Evolutionary conservation across 2,113 vertebrate species (phyloP), one percentile per base, ranked within the genome.

Genomic region (Otis tarda): DNA sequence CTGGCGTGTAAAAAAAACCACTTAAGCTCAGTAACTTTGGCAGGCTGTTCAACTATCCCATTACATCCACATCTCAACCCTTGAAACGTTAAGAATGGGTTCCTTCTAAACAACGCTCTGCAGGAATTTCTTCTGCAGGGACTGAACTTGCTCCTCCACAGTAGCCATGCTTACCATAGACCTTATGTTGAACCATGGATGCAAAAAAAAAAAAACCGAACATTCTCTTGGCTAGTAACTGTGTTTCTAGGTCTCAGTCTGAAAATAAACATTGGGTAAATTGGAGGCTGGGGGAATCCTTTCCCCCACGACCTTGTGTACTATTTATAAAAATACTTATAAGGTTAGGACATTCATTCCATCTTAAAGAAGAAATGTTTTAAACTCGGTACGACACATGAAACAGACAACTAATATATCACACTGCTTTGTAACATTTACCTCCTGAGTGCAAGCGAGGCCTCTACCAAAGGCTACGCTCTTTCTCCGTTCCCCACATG

Each of bases 401-500:
- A 89, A 84, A 89, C 5, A 22, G 0, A 1, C 18, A 68, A 39
- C 41, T 69, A 57, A 86, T 14, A 47, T 6, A 23, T 19, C 12
- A 31, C 25, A 33, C 5, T 56, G 8, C 31, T 74, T 31, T 5
- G 17, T 14, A 84, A 75, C 15, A 25, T 35, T 22, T 16, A 6
- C 5, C 55, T 80, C 50, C 30, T 3, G 10, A 55, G 27, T 8
- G 6, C 43, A 33, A 64, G 21, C n/a, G 7, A 41, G 39, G n/a
- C 2, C 14, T 33, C 35, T 56, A 3, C 28, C 5, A 5, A 71
- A 71, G 28, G 55, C n/a, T 25, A 28, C 0, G 0, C 12, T 63
- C 33, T 7, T 41, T 35, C 19, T 73, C 55, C 12, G 2, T 53
- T 39, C 23, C 28, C 37, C 19, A 25, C 0, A 0, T 6, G 27